A percentile compares a stretch with the other conserved stretches of the same genome.
Evolutionary conservation across 1,140 invertebrate species (phyloP).

Genomic region (Musca vetustissima): DNA sequence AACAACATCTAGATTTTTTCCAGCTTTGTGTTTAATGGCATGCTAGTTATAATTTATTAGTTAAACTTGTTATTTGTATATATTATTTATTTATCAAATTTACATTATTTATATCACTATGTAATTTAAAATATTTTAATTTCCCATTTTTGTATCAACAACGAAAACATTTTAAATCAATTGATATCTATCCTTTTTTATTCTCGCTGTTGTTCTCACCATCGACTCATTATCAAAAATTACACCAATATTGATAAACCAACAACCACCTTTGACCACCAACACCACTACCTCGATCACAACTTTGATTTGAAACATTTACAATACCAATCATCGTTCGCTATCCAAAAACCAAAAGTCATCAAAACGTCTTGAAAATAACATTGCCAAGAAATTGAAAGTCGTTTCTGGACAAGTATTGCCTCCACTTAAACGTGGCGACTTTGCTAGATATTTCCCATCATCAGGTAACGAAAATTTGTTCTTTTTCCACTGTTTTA

Average conservation of each 20-base stretch:
- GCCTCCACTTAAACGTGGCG: constrained; percentile 72
- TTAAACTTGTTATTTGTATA: no score
- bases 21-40: no score
- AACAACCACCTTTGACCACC: constrained; percentile 27
- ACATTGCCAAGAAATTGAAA: constrained; percentile 68
- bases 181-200: constrained; percentile 12
- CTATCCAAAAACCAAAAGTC: constrained; percentile 55
- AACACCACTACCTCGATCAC: constrained; percentile 29
- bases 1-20: no score
- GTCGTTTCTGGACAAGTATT: constrained; percentile 70
- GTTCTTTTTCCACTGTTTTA: constrained; percentile 19
- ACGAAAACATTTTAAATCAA: not conserved
- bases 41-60: no score
- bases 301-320: constrained; percentile 22
- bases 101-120: not conserved
- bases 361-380: constrained; percentile 64
- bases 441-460: constrained; percentile 75
- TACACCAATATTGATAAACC: constrained; percentile 16
- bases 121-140: constrained; percentile 17
- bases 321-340: not conserved
- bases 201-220: constrained; percentile 19
- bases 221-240: constrained; percentile 26
- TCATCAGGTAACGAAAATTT: constrained; percentile 67
- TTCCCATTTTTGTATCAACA: constrained; percentile 4
- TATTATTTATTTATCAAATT: not conserved